Conservation (phyloP, 2,113 vertebrate species). For the Cervus canadensis region DNA sequence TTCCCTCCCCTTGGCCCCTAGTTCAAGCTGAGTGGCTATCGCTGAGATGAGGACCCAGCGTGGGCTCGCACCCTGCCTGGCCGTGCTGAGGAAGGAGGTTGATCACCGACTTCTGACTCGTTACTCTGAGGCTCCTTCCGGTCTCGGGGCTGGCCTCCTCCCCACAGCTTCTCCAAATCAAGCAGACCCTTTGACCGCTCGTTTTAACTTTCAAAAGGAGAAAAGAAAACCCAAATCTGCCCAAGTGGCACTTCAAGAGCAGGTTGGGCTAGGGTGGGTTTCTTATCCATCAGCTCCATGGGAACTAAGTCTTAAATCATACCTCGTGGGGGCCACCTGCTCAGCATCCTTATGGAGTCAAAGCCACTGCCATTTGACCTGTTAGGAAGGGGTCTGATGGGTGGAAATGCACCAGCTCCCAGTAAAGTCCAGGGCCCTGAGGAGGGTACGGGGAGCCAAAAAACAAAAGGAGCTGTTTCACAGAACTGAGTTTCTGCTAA, state of each 20-base stretch:
- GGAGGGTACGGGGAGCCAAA: neutral
- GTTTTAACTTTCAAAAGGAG: neutral
- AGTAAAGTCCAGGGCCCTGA: conserved; percentile 18
- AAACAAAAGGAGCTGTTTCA: neutral
- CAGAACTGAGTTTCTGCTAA: neutral
- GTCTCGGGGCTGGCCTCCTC: neutral
- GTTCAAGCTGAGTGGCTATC: neutral
- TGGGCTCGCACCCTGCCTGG: conserved; percentile 12
- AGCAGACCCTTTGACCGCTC: neutral
- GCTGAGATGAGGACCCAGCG: conserved; percentile 4
- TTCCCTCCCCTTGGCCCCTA: neutral
- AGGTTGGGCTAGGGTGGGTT: neutral
- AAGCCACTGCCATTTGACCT: neutral
- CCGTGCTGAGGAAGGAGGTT: neutral
- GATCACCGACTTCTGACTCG: neutral
- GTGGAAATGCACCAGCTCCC: neutral
- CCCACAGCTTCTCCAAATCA: neutral
- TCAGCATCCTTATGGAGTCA: neutral
- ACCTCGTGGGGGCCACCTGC: neutral
- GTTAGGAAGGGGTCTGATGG: neutral
- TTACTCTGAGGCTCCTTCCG: neutral
- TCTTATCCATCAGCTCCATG: neutral
- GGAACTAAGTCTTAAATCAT: neutral
- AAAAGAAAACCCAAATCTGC: neutral
- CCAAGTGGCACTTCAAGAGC: neutral